Percentiles rank a stretch among this genome's conserved stretches.
Evolutionary conservation across 2,888 invertebrate species (phyloP).

Genomic region (Rhingia rostrata): DNA sequence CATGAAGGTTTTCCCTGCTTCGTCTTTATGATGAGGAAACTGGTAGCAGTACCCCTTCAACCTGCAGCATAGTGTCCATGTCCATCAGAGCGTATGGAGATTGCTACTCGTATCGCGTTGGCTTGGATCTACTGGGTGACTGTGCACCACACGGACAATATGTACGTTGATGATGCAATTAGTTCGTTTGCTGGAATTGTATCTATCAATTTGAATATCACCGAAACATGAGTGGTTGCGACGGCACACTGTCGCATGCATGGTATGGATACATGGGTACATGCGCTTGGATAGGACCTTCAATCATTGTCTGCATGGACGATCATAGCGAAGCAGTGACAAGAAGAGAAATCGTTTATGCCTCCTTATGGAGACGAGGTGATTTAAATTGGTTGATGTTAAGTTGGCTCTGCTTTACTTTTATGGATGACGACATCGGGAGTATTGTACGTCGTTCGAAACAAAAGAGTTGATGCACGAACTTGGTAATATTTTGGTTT

Average conservation of each 20-base stretch:
- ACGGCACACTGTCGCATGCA: slow-evolving; percentile 15
- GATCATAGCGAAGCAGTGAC: slow-evolving; percentile 34
- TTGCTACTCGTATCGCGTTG: not conserved
- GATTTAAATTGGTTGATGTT: slow-evolving; percentile 43
- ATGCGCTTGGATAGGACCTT: not conserved
- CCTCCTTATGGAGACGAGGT: slow-evolving; percentile 40
- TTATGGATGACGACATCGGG: not conserved
- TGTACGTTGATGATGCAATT: slow-evolving; percentile 62
- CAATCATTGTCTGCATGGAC: slow-evolving; percentile 33
- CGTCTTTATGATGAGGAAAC: slow-evolving; percentile 28
- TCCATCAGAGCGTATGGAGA: slow-evolving; percentile 12
- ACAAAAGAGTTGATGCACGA: slow-evolving; percentile 47
- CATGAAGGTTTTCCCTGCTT: slow-evolving; percentile 16
- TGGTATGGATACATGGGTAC: not conserved
- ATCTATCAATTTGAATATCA: slow-evolving; percentile 66
- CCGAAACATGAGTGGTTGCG: slow-evolving; percentile 56
- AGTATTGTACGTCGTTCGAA: not conserved
- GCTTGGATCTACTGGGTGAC: not conserved
- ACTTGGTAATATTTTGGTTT: not conserved
- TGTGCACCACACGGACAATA: slow-evolving; percentile 10
- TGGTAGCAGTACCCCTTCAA: slow-evolving; percentile 12
- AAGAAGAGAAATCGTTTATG: slow-evolving; percentile 57
- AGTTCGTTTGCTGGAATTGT: slow-evolving; percentile 54
- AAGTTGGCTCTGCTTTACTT: not conserved
- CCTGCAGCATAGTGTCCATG: slow-evolving; percentile 29